phyloP scores from a whole-genome alignment of 1,140 invertebrate genomes.

The Dreissena polymorpha region DNA sequence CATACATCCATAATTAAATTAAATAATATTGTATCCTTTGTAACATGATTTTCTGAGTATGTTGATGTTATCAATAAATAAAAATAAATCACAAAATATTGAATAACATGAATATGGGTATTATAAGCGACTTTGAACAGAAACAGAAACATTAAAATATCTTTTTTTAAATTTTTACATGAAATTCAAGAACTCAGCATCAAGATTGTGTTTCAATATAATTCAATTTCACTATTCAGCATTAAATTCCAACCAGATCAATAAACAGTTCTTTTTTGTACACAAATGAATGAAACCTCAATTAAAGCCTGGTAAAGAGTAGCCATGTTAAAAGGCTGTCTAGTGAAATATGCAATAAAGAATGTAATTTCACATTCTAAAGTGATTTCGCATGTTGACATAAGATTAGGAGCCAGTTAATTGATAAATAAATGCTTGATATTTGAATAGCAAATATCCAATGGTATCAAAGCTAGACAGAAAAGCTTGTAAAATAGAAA shows the following conservation, averaged over 20 bases:
- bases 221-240: too few species aligned
- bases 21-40: not conserved
- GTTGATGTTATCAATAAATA: not conserved
- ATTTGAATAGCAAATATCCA: not conserved
- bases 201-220: too few species aligned
- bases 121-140: too few species aligned
- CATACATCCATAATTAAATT: not conserved
- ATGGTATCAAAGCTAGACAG: too few species aligned
- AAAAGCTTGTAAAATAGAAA: too few species aligned
- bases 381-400: slow-evolving; percentile 38
- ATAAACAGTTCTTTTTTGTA: not conserved
- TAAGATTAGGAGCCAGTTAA: slow-evolving; percentile 42
- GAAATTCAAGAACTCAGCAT: too few species aligned
- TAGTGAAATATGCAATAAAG: slow-evolving; percentile 1
- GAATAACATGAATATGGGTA: not conserved
- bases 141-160: too few species aligned
- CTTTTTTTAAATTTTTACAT: too few species aligned
- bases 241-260: too few species aligned
- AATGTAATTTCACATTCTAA: slow-evolving; percentile 27
- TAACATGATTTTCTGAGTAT: not conserved
- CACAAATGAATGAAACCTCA: not conserved
- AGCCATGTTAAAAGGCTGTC: not conserved
- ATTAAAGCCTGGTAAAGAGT: not conserved
- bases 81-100: not conserved
- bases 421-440: slow-evolving; percentile 28